Evolutionary conservation across 2,797 vertebrate species (phyloP).

Genomic region (Propithecus perrieri): DNA sequence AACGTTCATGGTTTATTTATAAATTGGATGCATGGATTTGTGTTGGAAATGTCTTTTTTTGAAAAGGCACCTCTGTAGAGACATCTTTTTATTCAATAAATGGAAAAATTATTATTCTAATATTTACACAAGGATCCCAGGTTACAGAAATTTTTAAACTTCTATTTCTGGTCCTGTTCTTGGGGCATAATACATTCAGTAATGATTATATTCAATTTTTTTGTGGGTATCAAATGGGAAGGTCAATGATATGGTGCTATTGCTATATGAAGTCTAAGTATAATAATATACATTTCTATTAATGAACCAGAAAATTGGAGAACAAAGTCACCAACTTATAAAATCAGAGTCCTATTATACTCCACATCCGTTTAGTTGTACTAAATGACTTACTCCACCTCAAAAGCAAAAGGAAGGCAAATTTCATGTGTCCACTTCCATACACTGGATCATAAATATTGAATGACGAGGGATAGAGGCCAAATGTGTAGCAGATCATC

Average conservation of each 20-base stretch:
- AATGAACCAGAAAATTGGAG: background rate
- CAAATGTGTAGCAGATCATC: background rate
- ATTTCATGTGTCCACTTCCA: background rate
- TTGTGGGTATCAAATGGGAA: background rate
- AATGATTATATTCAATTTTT: background rate
- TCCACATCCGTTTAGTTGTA: background rate
- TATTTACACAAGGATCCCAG: background rate
- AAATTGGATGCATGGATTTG: background rate
- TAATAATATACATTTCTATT: background rate
- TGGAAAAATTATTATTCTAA: background rate
- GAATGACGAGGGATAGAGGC: background rate
- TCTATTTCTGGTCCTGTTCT: background rate
- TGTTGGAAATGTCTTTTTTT: background rate
- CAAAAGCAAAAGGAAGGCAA: background rate
- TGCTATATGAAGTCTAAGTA: background rate
- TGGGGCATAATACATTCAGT: background rate
- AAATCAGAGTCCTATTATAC: background rate
- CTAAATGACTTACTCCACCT: background rate
- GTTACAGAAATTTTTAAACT: background rate
- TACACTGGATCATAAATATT: background rate
- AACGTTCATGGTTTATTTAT: conserved; percentile 14
- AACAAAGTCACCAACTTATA: background rate
- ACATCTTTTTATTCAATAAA: conserved; percentile 9
- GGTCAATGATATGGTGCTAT: background rate
- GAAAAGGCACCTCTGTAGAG: background rate